phyloP scores from a whole-genome alignment of 2,113 vertebrate species.

The Tachycineta bicolor region DNA sequence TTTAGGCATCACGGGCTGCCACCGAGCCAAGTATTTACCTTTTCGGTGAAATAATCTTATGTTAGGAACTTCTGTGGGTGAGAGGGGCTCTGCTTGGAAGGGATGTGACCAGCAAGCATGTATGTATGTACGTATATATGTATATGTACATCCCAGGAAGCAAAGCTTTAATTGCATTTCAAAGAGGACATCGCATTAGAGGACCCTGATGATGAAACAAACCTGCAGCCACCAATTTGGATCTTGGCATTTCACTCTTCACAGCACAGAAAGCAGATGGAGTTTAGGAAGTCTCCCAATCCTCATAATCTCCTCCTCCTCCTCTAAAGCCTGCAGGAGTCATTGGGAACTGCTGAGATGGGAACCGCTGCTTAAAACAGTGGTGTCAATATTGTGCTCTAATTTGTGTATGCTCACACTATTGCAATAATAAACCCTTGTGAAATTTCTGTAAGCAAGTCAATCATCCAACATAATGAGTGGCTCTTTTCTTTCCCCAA shows the following conservation, averaged over 20 bases:
- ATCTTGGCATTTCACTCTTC: background rate
- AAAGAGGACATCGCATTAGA: background rate
- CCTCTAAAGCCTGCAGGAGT: background rate
- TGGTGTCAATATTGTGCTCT: background rate
- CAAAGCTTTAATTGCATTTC: background rate
- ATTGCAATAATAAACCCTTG: background rate
- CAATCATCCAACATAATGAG: background rate
- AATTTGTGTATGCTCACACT: background rate
- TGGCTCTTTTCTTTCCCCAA: background rate
- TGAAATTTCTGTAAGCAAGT: background rate
- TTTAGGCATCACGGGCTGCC: background rate
- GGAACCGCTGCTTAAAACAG: background rate
- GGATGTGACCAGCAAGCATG: background rate
- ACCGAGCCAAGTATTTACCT: background rate
- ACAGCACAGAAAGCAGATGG: background rate
- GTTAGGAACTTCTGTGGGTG: background rate
- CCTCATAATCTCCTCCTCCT: background rate
- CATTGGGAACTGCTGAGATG: background rate
- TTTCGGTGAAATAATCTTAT: background rate
- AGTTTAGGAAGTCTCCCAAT: accelerated
- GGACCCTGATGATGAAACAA: background rate
- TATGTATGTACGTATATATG: accelerated
- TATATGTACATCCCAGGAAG: background rate
- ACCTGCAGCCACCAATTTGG: background rate
- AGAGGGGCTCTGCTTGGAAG: background rate